Evolutionary conservation across 2,888 invertebrate species (phyloP).

Genomic region (Clitarchus hookeri): DNA sequence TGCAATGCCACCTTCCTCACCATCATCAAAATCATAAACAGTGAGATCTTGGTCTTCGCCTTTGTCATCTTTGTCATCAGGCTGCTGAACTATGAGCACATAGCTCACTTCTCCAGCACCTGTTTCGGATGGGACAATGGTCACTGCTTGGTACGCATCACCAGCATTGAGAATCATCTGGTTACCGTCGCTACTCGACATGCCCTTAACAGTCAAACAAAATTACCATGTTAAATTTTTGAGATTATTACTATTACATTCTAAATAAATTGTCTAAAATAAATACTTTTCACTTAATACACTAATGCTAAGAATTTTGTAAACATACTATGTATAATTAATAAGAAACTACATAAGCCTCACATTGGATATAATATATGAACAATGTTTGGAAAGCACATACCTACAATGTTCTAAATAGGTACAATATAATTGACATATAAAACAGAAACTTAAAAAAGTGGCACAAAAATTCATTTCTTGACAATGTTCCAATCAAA

Average conservation of each 20-base stretch:
- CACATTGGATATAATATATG: too few relatives aligned
- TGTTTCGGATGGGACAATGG: conserved; percentile 79
- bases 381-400: too few relatives aligned
- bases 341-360: neutral
- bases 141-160: conserved; percentile 78
- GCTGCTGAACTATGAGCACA: conserved; percentile 82
- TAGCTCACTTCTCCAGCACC: conserved; percentile 83
- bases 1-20: conserved; percentile 60
- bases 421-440: too few relatives aligned
- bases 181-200: conserved; percentile 47
- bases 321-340: neutral
- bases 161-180: conserved; percentile 60
- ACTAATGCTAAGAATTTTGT: neutral
- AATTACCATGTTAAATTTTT: too few relatives aligned
- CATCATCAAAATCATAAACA: conserved; percentile 77
- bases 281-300: too few relatives aligned
- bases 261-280: too few relatives aligned
- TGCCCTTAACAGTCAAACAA: conserved; percentile 48
- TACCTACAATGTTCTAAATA: too few relatives aligned
- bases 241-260: too few relatives aligned
- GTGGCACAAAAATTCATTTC: neutral
- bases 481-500: neutral
- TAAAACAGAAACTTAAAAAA: too few relatives aligned
- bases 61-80: conserved; percentile 62
- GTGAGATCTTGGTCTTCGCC: conserved; percentile 61